Conservation (phyloP, 2,888 invertebrate species). For the Ecdyonurus torrentis region DNA sequence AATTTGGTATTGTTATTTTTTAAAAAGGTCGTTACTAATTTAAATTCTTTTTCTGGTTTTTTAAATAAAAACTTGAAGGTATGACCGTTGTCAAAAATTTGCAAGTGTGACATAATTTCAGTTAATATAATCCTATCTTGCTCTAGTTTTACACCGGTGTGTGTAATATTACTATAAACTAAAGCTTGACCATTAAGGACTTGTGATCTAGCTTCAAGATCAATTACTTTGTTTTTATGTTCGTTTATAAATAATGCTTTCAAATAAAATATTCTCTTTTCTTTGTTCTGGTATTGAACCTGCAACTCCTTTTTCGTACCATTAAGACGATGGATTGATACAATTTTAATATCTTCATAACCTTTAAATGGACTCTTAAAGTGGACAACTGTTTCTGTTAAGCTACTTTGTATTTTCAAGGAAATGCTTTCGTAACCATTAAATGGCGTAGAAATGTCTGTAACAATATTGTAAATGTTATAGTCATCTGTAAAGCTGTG, state of each 20-base stretch:
- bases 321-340: background rate
- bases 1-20: background rate
- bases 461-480: background rate
- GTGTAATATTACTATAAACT: background rate
- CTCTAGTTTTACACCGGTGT: background rate
- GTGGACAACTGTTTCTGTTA: background rate
- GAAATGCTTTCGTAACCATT: conserved; percentile 1
- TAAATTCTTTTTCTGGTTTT: background rate
- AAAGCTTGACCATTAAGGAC: background rate
- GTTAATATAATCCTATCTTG: background rate
- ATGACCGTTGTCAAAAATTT: background rate
- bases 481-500: background rate
- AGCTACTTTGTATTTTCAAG: background rate
- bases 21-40: background rate
- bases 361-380: background rate
- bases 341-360: background rate
- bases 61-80: background rate
- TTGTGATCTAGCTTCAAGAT: background rate
- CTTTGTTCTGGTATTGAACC: background rate
- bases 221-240: background rate
- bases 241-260: background rate
- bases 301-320: background rate
- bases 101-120: background rate
- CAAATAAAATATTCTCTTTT: background rate
- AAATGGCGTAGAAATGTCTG: background rate